These are phyloP conservation scores for Strongylocentrotus purpuratus DNA, from an alignment of 35 echinoderm and acorn worm species.

Conservation along the genomic window DNA sequence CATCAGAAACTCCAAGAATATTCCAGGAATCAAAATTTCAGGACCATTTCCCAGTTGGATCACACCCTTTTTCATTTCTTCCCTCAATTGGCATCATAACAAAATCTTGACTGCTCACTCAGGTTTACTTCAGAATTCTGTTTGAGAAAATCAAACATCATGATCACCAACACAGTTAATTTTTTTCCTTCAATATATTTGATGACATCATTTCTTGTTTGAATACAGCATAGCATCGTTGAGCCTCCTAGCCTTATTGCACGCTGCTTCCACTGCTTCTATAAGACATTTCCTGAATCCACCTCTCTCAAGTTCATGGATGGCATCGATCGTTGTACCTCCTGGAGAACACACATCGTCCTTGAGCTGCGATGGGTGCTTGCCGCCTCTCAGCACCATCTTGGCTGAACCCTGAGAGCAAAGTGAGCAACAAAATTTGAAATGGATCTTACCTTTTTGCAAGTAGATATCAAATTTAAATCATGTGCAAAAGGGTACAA, in stretches of 20 bases:
- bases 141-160: too few species aligned
- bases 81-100: background rate
- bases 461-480: too few species aligned
- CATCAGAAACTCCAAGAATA: too few species aligned
- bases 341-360: slow-evolving; percentile 88
- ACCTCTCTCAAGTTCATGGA: slow-evolving; percentile 80
- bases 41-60: too few species aligned
- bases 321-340: slow-evolving; percentile 75
- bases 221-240: slow-evolving; percentile 53
- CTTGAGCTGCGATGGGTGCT: slow-evolving; percentile 77
- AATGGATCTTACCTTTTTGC: too few species aligned
- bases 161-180: too few species aligned
- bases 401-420: slow-evolving; percentile 69
- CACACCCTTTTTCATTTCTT: background rate
- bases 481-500: too few species aligned
- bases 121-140: background rate
- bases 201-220: background rate
- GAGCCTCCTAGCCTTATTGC: slow-evolving; percentile 55
- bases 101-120: background rate
- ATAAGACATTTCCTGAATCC: slow-evolving; percentile 84
- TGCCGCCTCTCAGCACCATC: slow-evolving; percentile 64
- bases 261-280: slow-evolving; percentile 78
- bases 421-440: background rate
- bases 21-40: too few species aligned
- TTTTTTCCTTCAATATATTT: too few species aligned